Evolutionary conservation across 2,888 invertebrate genomes (phyloP), one percentile per base, ranked within the genome.

Genomic region (Aphidius colemani): DNA sequence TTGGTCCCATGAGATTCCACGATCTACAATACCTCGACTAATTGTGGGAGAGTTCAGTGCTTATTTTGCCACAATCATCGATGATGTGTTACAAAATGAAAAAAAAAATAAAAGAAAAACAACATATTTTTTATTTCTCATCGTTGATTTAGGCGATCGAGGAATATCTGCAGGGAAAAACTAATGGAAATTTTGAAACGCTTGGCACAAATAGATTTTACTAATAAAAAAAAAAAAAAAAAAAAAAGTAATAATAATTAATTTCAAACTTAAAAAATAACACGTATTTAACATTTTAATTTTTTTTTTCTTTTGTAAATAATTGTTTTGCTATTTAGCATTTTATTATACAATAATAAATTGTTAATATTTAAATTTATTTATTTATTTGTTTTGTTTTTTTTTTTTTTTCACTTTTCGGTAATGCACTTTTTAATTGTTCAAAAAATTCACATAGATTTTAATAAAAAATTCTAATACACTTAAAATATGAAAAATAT

Each of bases 1-100:
- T 73, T 73, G 73, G 73, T 72, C 72, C 72, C 72, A 67, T 70
- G 67, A 73, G 72, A 72, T 71, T 73, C 69, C 66, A 66, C 67
- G 67, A 69, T 73, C 64, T 57, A 50, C 51, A 40, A 45, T 11
- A 30, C 11, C 11, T 55, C 13, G 13, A 13, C 13, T 55, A 39
- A 7, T 10, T 55, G 13, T 18, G 8, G 10, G 7, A 13, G 57
- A 18, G 13, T 45, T 45, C n/a, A 41, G 41, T 43, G 48, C 55
- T 18, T 48, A 44, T 53, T 4, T 55, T 10, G 10, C 45, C 8
- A 13, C 10, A n/a, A 48, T 45, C 39, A 59, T 59, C 59, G 43
- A 18, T 40, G 11, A 46, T 49, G 18, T 18, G 11, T 44, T n/a
- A 41, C 13, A 30, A 30, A 30, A 30, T n/a, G 4, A 30, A 30